Conservation (phyloP, 2,888 invertebrate species). For the Pecten maximus region DNA sequence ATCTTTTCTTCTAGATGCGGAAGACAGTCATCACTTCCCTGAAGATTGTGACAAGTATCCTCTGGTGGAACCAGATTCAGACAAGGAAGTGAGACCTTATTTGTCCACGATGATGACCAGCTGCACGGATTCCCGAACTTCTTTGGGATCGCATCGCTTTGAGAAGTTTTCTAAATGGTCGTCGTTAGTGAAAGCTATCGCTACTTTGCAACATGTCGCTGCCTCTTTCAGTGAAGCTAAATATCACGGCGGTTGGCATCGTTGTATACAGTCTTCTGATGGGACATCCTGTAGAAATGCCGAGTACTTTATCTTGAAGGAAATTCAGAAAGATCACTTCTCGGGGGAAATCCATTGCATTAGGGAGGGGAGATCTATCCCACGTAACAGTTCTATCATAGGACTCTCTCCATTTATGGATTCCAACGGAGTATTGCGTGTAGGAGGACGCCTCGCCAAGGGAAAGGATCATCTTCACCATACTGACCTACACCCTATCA, state of each 20-base stretch:
- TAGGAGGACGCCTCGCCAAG: constrained; percentile 51
- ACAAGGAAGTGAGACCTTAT: constrained; percentile 47
- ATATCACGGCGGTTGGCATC: constrained; percentile 46
- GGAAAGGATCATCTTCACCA: neutral
- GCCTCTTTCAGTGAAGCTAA: neutral
- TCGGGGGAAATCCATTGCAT: constrained; percentile 40
- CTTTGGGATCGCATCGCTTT: constrained; percentile 35
- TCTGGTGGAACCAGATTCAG: constrained; percentile 43
- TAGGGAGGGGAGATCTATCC: neutral
- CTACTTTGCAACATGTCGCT: neutral
- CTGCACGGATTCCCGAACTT: neutral
- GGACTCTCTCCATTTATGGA: constrained; percentile 51
- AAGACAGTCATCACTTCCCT: neutral
- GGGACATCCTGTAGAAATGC: constrained; percentile 25
- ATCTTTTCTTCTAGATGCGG: neutral
- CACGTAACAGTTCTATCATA: constrained; percentile 44
- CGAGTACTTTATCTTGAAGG: constrained; percentile 40
- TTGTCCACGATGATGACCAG: neutral
- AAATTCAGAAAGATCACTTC: constrained; percentile 47
- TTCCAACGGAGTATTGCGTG: constrained; percentile 51
- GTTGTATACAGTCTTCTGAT: neutral
- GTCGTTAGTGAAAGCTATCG: neutral
- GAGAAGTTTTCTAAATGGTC: constrained; percentile 41
- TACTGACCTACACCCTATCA: constrained; percentile 52
- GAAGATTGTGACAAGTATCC: neutral